Percentiles rank a stretch among this genome's conserved stretches.
These are phyloP conservation scores for Anguilla anguilla DNA, from an alignment of 2,797 vertebrate genomes.

Conservation along the genomic window DNA sequence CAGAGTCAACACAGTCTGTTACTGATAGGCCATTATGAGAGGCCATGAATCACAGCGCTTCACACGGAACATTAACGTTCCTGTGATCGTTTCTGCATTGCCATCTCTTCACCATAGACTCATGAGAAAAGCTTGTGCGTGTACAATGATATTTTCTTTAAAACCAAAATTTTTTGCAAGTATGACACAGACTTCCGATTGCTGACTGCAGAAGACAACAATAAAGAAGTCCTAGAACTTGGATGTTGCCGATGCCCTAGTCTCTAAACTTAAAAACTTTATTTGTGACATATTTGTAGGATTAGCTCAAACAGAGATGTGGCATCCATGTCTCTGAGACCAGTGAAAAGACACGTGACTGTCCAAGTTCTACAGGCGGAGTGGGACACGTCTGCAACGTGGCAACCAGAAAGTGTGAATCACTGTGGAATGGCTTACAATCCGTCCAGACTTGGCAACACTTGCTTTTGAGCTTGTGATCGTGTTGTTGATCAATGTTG, in stretches of 20 bases:
- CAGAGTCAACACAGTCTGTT: too few relatives aligned
- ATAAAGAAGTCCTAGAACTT: not conserved
- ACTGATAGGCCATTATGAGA: too few relatives aligned
- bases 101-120: not conserved
- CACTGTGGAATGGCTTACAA: not conserved
- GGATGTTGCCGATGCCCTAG: too few relatives aligned
- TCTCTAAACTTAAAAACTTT: not conserved
- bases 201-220: not conserved
- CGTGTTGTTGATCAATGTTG: not conserved
- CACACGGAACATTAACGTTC: constrained; percentile 19
- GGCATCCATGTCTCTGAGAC: not conserved
- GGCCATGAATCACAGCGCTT: constrained; percentile 68
- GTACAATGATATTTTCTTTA: not conserved
- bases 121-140: not conserved
- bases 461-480: not conserved
- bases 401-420: not conserved
- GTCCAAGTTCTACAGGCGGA: not conserved
- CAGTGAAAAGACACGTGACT: not conserved
- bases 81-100: not conserved
- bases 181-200: not conserved
- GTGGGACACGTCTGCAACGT: not conserved
- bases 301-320: not conserved
- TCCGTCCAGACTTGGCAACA: not conserved
- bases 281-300: not conserved
- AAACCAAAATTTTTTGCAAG: not conserved